A percentile compares a stretch with the other conserved stretches of the same genome.
These are phyloP conservation scores for Thereuonema tuberculata DNA, from an alignment of 1,140 invertebrate species.

Conservation along the genomic window DNA sequence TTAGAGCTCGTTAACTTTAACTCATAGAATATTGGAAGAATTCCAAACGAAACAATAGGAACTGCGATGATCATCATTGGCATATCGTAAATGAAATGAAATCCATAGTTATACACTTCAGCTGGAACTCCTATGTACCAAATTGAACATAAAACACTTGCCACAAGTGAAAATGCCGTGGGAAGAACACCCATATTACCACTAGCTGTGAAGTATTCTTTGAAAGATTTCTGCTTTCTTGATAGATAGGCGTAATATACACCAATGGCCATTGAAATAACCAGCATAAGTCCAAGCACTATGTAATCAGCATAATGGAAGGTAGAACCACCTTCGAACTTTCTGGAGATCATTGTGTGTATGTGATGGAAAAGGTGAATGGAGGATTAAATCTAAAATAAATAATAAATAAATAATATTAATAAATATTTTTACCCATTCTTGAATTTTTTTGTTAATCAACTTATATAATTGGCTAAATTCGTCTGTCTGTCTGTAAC, in stretches of 20 bases:
- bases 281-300: constrained; percentile 44
- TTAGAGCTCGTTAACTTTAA: constrained; percentile 74
- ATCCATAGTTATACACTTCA: constrained; percentile 66
- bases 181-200: constrained; percentile 59
- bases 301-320: constrained; percentile 41
- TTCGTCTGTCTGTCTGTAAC: too few species aligned
- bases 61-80: constrained; percentile 61
- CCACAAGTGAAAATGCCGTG: constrained; percentile 73
- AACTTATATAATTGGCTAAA: too few species aligned
- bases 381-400: too few species aligned
- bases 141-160: constrained; percentile 88
- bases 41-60: constrained; percentile 63
- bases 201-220: constrained; percentile 70
- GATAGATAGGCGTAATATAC: constrained; percentile 71
- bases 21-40: constrained; percentile 79
- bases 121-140: constrained; percentile 75
- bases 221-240: constrained; percentile 66
- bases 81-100: constrained; percentile 62
- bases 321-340: too few species aligned
- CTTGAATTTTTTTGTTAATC: too few species aligned
- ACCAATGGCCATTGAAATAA: constrained; percentile 53
- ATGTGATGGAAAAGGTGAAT: too few species aligned
- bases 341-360: too few species aligned
- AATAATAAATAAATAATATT: too few species aligned
- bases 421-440: too few species aligned